Evolutionary conservation across 2,888 invertebrate species (phyloP), one percentile per base, ranked within the genome.

Genomic region (Pemphredon lugubris): DNA sequence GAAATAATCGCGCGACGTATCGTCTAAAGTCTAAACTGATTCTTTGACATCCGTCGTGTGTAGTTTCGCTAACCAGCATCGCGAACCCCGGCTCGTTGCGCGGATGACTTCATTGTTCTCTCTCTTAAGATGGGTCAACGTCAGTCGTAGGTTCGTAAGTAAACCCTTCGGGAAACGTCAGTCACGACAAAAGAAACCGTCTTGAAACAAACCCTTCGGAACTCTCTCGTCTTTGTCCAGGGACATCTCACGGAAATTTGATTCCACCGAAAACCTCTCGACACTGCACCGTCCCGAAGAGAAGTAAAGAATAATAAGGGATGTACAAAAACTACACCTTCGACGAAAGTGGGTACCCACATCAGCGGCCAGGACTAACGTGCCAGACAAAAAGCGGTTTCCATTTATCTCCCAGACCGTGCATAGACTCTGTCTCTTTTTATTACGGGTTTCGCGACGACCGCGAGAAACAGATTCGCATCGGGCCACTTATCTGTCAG

Each of bases 121-220:
- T 14, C 32, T 51, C 44, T 57, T 63, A 60, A 66, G 59, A 75
- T 13, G 59, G 58, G 47, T 47, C 32, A 3, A 47, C 54, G 66
- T 63, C 55, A 54, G 72, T 71, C 47, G 54, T 55, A 42, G 48
- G 39, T 32, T 40, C 40, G 58, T 44, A 57, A 61, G 51, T 48
- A 61, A 68, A 68, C 54, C 53, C 50, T 69, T 54, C 59, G 58
- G 68, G 65, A 69, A 58, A 69, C 69, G 75, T 60, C 71, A 57
- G 55, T 14, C 26, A 48, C 53, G 30, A 67, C 66, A 78, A 75
- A 69, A 67, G 79, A 60, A 73, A 59, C 48, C 58, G 64, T 61
- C 37, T 60, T 71, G 69, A 79, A 80, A 77, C 77, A 79, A 79
- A 73, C 77, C 77, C 63, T 73, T 67, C 59, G 73, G 55, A 79